Percentiles rank a stretch among this genome's conserved stretches.
These are phyloP conservation scores for Pocillopora meandrina DNA, from an alignment of 92 coral and sea anemone genomes.

Conservation along the genomic window DNA sequence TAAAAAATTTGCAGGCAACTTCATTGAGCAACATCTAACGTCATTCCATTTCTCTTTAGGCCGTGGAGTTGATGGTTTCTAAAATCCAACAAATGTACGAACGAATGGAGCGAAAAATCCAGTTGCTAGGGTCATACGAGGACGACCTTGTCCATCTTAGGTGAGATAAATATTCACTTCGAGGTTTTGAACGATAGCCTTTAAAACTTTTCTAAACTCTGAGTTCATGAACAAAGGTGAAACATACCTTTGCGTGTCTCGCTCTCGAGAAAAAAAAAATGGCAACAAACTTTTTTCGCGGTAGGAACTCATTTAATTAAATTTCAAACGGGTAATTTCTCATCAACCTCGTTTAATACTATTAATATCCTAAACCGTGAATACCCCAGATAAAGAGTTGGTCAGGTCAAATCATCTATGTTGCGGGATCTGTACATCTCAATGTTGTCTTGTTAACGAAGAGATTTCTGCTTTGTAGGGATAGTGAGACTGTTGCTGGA, in stretches of 20 bases:
- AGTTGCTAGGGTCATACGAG: constrained; percentile 78
- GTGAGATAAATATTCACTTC: constrained; percentile 11
- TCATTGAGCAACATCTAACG: neutral
- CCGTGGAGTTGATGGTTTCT: constrained; percentile 66
- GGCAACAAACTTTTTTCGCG: too few species aligned
- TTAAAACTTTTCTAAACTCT: neutral
- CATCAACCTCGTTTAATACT: too few species aligned
- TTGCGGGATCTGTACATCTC: neutral
- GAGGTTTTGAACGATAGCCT: neutral
- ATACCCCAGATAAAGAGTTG: too few species aligned
- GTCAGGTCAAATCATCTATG: too few species aligned
- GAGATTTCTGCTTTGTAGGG: constrained; percentile 39
- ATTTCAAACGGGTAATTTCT: too few species aligned
- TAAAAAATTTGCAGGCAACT: neutral
- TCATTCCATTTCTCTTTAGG: constrained; percentile 25
- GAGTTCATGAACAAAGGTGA: too few species aligned
- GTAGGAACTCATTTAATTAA: too few species aligned
- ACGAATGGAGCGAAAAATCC: constrained; percentile 71
- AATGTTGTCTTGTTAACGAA: neutral
- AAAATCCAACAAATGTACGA: constrained; percentile 69
- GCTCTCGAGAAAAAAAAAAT: too few species aligned
- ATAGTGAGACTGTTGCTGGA: constrained; percentile 80
- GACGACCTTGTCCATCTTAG: constrained; percentile 74
- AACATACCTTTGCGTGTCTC: too few species aligned
- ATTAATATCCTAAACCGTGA: too few species aligned